phyloP scores from a whole-genome alignment of 2,113 vertebrate genomes.

The Hypanus sabinus region DNA sequence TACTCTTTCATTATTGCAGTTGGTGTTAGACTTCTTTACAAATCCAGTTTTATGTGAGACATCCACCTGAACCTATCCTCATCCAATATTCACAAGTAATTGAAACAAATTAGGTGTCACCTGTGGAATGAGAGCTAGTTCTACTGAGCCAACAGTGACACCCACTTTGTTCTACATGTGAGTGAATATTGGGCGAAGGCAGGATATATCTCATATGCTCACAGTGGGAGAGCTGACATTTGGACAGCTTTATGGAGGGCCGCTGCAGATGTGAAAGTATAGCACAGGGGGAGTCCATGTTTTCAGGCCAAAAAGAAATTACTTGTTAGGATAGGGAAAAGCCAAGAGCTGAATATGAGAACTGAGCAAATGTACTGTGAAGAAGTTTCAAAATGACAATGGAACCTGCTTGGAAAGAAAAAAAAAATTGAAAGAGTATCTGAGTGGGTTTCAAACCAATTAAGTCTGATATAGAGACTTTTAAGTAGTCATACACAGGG shows the following conservation, averaged over 20 bases:
- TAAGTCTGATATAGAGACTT: too few species aligned
- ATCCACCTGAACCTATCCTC: background rate
- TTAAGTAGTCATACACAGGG: too few species aligned
- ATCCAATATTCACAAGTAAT: background rate
- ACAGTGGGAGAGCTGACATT: background rate
- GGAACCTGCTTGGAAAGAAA: background rate
- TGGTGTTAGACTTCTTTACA: background rate
- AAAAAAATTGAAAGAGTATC: background rate
- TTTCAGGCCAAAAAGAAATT: background rate
- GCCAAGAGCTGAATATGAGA: background rate
- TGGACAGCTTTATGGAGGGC: background rate
- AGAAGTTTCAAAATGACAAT: background rate
- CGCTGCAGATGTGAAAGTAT: background rate
- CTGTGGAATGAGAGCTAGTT: too few species aligned
- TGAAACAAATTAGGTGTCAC: too few species aligned
- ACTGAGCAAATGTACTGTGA: background rate
- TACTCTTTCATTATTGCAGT: background rate
- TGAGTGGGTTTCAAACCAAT: background rate
- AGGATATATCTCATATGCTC: background rate
- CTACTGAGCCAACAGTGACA: too few species aligned
- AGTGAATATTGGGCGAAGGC: background rate
- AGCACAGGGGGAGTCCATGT: background rate
- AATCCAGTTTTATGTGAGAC: too few species aligned
- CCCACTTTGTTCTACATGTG: background rate
- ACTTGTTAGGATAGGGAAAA: background rate